A percentile compares a stretch with the other conserved stretches of the same genome.
phyloP scores from a whole-genome alignment of 2,888 invertebrate species.

The Ochropacha duplaris region DNA sequence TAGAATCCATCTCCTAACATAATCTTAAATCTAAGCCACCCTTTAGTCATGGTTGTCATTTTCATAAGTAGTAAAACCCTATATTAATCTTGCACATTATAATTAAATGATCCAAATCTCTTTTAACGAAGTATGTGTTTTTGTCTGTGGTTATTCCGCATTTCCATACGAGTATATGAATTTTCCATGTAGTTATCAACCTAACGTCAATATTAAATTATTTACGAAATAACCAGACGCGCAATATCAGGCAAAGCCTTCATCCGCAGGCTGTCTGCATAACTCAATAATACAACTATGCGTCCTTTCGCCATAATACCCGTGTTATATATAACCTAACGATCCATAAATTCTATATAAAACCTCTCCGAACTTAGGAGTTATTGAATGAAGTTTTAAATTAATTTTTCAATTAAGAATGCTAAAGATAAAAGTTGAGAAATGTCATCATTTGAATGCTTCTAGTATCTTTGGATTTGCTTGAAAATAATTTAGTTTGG shows the following conservation, averaged over 20 bases:
- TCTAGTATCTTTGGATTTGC: too few relatives aligned
- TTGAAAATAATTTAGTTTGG: too few relatives aligned
- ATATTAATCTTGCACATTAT: too few relatives aligned
- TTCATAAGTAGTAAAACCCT: too few relatives aligned
- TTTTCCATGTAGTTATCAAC: slow-evolving; percentile 6
- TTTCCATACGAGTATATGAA: neutral
- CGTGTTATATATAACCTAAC: slow-evolving; percentile 32
- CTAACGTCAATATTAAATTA: slow-evolving; percentile 9
- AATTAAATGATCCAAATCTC: too few relatives aligned
- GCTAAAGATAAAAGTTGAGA: neutral
- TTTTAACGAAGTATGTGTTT: neutral
- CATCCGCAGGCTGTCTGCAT: slow-evolving; percentile 64
- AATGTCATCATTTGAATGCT: too few relatives aligned
- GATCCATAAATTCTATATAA: slow-evolving; percentile 20
- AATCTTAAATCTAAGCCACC: too few relatives aligned
- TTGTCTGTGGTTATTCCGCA: neutral
- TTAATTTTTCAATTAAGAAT: neutral
- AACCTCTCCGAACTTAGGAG: neutral
- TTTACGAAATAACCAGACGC: slow-evolving; percentile 53
- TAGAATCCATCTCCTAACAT: too few relatives aligned
- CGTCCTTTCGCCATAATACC: slow-evolving; percentile 43
- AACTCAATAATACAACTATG: slow-evolving; percentile 79
- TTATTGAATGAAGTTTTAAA: slow-evolving; percentile 20
- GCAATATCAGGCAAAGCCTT: slow-evolving; percentile 41
- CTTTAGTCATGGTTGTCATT: too few relatives aligned